These are phyloP conservation scores for Sparus aurata DNA, from an alignment of 2,797 vertebrate species.

Conservation along the genomic window DNA sequence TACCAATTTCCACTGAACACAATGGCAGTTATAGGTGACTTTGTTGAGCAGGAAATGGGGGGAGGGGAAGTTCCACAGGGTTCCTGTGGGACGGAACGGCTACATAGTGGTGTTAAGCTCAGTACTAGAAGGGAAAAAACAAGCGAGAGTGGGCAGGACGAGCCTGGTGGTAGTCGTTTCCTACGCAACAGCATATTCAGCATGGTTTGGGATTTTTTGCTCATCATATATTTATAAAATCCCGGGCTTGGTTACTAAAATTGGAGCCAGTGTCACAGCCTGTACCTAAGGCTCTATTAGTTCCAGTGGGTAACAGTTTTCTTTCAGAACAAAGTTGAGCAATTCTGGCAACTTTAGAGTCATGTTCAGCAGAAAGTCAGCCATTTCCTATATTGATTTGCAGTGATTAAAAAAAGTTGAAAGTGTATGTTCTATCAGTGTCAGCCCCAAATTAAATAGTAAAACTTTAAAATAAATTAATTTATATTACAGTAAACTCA, in stretches of 20 bases:
- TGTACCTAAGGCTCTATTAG: background rate
- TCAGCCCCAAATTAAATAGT: background rate
- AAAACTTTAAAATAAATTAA: background rate
- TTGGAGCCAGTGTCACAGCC: background rate
- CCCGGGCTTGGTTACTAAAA: background rate
- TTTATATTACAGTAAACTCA: background rate
- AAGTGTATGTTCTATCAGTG: background rate
- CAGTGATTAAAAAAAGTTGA: background rate
- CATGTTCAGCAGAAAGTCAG: background rate
- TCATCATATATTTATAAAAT: background rate
- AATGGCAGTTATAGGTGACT: background rate
- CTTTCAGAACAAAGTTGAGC: background rate
- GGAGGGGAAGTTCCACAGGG: background rate
- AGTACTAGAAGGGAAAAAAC: conserved; percentile 14
- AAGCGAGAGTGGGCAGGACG: background rate
- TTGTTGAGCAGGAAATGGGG: conserved; percentile 22
- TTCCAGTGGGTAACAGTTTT: background rate
- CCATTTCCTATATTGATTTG: too few relatives aligned
- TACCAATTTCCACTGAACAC: background rate
- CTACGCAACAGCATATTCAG: background rate
- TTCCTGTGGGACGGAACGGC: conserved; percentile 27
- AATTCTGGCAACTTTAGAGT: background rate
- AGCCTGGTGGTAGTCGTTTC: background rate
- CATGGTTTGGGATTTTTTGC: background rate
- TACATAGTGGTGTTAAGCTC: conserved; percentile 37